A percentile compares a stretch with the other conserved stretches of the same genome.
Evolutionary conservation across 1,140 invertebrate species (phyloP).

Genomic region (Drosophila fuyamai): DNA sequence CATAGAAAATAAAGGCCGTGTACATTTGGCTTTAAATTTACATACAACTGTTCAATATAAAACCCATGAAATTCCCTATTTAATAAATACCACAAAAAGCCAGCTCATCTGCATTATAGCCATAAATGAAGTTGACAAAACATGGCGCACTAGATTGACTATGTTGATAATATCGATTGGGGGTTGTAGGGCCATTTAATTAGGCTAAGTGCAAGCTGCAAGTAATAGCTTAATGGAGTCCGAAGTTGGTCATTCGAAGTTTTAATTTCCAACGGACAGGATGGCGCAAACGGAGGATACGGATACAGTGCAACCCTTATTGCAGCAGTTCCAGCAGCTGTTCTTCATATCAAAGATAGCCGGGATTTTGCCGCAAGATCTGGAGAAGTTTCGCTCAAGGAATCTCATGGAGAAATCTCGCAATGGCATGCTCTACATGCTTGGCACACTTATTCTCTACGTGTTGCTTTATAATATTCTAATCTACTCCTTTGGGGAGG

Average conservation of each 20-base stretch:
- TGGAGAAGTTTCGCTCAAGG: slow-evolving; percentile 56
- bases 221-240: background rate
- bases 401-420: slow-evolving; percentile 70
- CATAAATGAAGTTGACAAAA: slow-evolving; percentile 17
- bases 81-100: slow-evolving; percentile 26
- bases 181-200: slow-evolving; percentile 51
- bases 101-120: slow-evolving; percentile 11
- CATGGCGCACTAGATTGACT: slow-evolving; percentile 31
- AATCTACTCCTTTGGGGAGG: slow-evolving; percentile 74
- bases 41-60: slow-evolving; percentile 20
- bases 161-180: slow-evolving; percentile 67
- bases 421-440: slow-evolving; percentile 64
- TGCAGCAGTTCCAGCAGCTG: slow-evolving; percentile 70
- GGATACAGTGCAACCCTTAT: slow-evolving; percentile 56
- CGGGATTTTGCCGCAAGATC: slow-evolving; percentile 71
- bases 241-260: slow-evolving; percentile 34
- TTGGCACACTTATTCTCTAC: slow-evolving; percentile 46
- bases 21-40: slow-evolving; percentile 54
- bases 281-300: slow-evolving; percentile 49
- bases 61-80: slow-evolving; percentile 32
- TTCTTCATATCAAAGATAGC: slow-evolving; percentile 72
- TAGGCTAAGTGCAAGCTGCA: slow-evolving; percentile 57
- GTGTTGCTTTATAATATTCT: slow-evolving; percentile 72
- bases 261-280: slow-evolving; percentile 21
- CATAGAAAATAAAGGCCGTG: slow-evolving; percentile 24